A percentile compares a stretch with the other conserved stretches of the same genome.
These are phyloP conservation scores for Neomorphus geoffroyi DNA, from an alignment of 2,797 vertebrate species.

Conservation along the genomic window DNA sequence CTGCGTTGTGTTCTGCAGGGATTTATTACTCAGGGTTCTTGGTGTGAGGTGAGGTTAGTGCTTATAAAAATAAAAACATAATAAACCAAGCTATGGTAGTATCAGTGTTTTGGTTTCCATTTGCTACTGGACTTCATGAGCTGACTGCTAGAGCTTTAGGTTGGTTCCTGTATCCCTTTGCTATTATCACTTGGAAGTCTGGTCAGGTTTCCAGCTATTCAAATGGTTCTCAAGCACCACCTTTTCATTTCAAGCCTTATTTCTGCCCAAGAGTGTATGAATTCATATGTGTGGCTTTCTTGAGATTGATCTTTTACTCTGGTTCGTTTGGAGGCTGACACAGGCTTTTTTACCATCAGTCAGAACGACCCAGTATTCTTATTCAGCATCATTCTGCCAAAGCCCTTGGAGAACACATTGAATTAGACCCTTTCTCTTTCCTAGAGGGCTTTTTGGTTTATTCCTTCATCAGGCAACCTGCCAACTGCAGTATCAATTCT, in stretches of 20 bases:
- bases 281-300: background rate
- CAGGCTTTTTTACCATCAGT: conserved; percentile 37
- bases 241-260: background rate
- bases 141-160: background rate
- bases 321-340: conserved; percentile 35
- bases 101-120: background rate
- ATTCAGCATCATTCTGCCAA: conserved; percentile 20
- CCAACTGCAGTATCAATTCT: conserved; percentile 56
- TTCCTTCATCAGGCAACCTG: conserved; percentile 58
- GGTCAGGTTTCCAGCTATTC: conserved; percentile 27
- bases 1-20: background rate
- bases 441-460: conserved; percentile 46
- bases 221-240: background rate
- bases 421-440: conserved; percentile 53
- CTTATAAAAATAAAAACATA: background rate
- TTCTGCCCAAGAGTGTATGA: background rate
- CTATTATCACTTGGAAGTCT: background rate
- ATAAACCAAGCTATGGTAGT: background rate
- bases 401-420: conserved; percentile 20
- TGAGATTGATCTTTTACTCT: conserved; percentile 41
- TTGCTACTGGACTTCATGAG: conserved; percentile 1
- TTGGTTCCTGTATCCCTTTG: background rate
- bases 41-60: background rate
- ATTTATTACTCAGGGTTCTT: background rate
- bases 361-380: conserved; percentile 32